Base-by-base conservation (phyloP, 2,797 vertebrate species). In the Sphenopsis melanotis region DNA sequence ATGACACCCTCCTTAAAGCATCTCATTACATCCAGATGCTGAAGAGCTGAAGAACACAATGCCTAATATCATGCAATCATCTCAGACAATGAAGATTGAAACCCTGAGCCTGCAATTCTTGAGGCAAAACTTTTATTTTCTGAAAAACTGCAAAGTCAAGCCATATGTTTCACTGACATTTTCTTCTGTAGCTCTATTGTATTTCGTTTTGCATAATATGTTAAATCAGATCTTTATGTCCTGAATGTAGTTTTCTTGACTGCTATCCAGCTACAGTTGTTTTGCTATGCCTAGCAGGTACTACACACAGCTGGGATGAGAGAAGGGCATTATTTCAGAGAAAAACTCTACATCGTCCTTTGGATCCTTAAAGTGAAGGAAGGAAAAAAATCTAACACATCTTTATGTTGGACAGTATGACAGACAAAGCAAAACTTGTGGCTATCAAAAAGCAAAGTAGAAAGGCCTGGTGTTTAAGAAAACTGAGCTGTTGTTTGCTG, bases 341-440 rank as follows among this genome's bases (percentile, higher is more conserved):
- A 70, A 94, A 93, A 94, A 57, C 27, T 50, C 66, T 55, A 71
- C 81, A 91, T 78, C 4, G 0, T 82, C 89, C 49, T 77, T 91
- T 80, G 56, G 69, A 71, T 90, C 39, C 81, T 95, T 90, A 92
- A 95, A 96, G 76, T 37, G 60, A 86, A 89, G 12, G 34, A 88
- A 95, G 55, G 60, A 57, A 95, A 66, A 76, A 64, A 88, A 42
- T 77, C 36, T 70, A 92, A 93, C 46, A 86, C 59, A 95, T 94
- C 34, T 95, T 56, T 87, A 68, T 83, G 78, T 78, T 94, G 50
- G 61, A 63, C 59, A n/a, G 42, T 82, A 64, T 87, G 83, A 95
- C 91, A 95, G 92, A 96, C 86, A 96, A 95, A 97, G 71, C 74
- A 88, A 96, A 96, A 90, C 61, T 95, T 89, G 71, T 91, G 63